Evolutionary conservation across 2,797 vertebrate genomes (phyloP), one percentile per base, ranked within the genome.

Genomic region (Pipistrellus kuhlii): DNA sequence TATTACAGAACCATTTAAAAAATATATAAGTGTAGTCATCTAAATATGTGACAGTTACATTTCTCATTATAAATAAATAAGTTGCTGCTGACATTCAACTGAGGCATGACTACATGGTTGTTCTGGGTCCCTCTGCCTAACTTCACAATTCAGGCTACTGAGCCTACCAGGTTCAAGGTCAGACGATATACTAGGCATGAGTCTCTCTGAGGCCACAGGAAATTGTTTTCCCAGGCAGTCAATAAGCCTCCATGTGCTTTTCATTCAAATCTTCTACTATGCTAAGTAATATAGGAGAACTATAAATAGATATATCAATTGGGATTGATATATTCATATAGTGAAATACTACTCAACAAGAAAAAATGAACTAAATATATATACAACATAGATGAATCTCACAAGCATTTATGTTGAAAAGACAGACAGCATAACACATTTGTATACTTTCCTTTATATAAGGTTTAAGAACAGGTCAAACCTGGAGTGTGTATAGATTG

Each of bases 1-100:
- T 95, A 93, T 94, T 96, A 77, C 30, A 93, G 48, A 73, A 66
- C 41, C 38, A 87, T 85, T 96, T 93, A 2, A 77, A 86, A 96
- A 96, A 93, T 89, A 75, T 14, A 75, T 94, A 87, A 90, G 48
- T 15, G 14, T 68, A 25, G 81, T 78, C 84, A 85, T 62, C 88
- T 94, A 87, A 82, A 89, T 73, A 75, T 81, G 11, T 38, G 87
- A 59, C 0, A 0, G 41, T 75, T 5, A 0, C 35, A 78, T 86
- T 91, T 94, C 86, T 94, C 76, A 81, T 51, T 59, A 48, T 78
- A 73, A 46, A 90, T 93, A 68, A 93, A 83, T 77, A 77, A 94
- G 59, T 27, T 53, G 48, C 69, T 71, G 53, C 86, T 87, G 64
- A 68, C n/a, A 93, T 81, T 81, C 73, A 35, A 62, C 21, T 1